These are phyloP conservation scores for Nudaria mundana DNA, from an alignment of 2,888 invertebrate species.

Conservation along the genomic window DNA sequence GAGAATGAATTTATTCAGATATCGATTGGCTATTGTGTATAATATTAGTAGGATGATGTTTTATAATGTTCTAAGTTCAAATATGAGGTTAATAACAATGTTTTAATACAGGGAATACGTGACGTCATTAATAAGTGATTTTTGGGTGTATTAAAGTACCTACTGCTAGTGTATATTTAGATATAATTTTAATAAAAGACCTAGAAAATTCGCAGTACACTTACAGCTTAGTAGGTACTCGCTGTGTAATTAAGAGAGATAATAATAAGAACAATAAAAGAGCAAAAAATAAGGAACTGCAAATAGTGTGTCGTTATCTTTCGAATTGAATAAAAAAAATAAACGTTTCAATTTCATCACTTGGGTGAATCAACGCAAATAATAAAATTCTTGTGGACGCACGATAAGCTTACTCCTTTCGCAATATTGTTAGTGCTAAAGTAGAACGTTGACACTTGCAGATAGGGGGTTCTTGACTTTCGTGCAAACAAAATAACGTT, in stretches of 20 bases:
- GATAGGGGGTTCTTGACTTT: constrained; percentile 54
- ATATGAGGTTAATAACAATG: constrained; percentile 26
- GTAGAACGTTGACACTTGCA: constrained; percentile 44
- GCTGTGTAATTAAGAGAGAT: background rate
- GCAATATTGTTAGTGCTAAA: constrained; percentile 43
- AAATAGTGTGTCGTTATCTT: constrained; percentile 20
- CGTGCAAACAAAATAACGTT: constrained; percentile 12
- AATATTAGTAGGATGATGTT: constrained; percentile 56
- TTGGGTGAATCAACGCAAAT: constrained; percentile 36
- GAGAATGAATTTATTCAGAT: constrained; percentile 78
- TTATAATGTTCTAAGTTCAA: constrained; percentile 19
- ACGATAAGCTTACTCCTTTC: constrained; percentile 44
- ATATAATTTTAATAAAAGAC: background rate
- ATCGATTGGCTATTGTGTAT: constrained; percentile 76
- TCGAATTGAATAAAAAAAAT: constrained; percentile 20
- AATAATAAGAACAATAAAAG: constrained; percentile 3
- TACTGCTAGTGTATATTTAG: background rate
- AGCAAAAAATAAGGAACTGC: constrained; percentile 25
- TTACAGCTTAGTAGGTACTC: no score
- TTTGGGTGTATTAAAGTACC: no score
- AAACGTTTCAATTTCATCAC: constrained; percentile 31
- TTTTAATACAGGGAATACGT: constrained; percentile 3
- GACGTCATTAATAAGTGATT: background rate
- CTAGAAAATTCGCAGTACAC: no score
- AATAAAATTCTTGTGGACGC: constrained; percentile 37